A percentile compares a stretch with the other conserved stretches of the same genome.
Conservation (phyloP, 2,113 vertebrate species). For the Tragelaphus scriptus region DNA sequence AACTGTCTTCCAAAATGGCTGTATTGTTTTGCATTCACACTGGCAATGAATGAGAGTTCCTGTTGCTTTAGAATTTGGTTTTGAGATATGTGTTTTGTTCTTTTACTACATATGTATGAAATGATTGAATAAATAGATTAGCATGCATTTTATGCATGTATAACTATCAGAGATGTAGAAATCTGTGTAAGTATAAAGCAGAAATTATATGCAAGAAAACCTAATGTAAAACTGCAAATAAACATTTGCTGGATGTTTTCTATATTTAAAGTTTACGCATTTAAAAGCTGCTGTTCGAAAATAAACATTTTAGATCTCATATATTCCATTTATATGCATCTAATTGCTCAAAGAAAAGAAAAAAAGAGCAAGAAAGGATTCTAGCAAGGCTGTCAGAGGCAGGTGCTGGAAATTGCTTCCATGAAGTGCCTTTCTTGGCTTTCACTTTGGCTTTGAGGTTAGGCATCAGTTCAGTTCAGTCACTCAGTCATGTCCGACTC, state of each 20-base stretch:
- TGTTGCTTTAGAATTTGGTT: background rate
- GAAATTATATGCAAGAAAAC: background rate
- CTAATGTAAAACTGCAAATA: conserved; percentile 2
- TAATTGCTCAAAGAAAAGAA: conserved; percentile 6
- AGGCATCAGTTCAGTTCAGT: too few species aligned
- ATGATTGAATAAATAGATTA: background rate
- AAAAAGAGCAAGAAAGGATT: background rate
- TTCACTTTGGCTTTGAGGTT: conserved; percentile 28
- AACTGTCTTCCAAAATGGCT: background rate
- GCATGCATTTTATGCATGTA: background rate
- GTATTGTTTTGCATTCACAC: background rate
- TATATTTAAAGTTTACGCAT: background rate
- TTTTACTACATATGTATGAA: background rate
- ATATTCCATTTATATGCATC: background rate
- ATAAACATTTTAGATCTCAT: background rate
- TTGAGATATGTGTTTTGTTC: background rate
- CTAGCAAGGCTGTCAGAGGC: background rate
- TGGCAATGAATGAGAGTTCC: background rate
- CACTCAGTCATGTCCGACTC: too few species aligned
- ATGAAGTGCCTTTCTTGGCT: background rate
- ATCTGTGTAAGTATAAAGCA: background rate
- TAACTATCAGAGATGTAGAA: background rate
- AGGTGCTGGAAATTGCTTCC: background rate
- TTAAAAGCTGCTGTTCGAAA: background rate
- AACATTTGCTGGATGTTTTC: background rate